Evolutionary conservation across 1,140 invertebrate genomes (phyloP), one percentile per base, ranked within the genome.

Genomic region (Bilobella aurantiaca): DNA sequence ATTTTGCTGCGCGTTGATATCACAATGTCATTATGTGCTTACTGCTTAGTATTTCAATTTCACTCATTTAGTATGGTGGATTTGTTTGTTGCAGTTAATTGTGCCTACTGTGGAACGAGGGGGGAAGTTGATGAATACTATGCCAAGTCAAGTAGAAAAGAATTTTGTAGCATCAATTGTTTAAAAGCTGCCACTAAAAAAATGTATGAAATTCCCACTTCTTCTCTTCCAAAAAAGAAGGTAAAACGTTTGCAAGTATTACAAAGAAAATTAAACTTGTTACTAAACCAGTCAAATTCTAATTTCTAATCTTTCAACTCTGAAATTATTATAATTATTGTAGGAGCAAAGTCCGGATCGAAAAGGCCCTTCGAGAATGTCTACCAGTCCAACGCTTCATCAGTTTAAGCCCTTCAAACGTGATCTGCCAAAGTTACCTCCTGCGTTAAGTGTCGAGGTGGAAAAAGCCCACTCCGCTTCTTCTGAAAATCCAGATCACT

Each of bases 401-500:
- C 8, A 8, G 8, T 42, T 42, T 12, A 42, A 42, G 34, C 34
- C 34, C 18, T 42, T 42, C 18, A 42, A 42, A 42, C 34, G 34
- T 42, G 34, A 8, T 42, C 34, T 53, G 49, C 49, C 14, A 53
- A 53, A 53, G 21, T 23, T 53, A 16, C 3, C 49, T 53, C 5
- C 12, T 18, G 25, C 5, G 8, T 3, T 53, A 53, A 53, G 14
- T 5, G 12, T 53, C 3, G 49, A 53, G 25, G 49, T 53, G 49
- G 25, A 53, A 12, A 53, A 53, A 53, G 34, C 34, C 34, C 34
- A 42, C 8, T 65, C 63, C 8, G 31, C 63, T 25, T 58, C 63
- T 2, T 29, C 47, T 8, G 63, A 56, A 18, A 32, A 46, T 21
- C 67, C 1, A 64, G 67, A 53, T 12, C 49, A 23, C 14, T 23